A percentile compares a stretch with the other conserved stretches of the same genome.
Conservation (phyloP, 2,113 vertebrate species). For the Picathartes gymnocephalus region DNA sequence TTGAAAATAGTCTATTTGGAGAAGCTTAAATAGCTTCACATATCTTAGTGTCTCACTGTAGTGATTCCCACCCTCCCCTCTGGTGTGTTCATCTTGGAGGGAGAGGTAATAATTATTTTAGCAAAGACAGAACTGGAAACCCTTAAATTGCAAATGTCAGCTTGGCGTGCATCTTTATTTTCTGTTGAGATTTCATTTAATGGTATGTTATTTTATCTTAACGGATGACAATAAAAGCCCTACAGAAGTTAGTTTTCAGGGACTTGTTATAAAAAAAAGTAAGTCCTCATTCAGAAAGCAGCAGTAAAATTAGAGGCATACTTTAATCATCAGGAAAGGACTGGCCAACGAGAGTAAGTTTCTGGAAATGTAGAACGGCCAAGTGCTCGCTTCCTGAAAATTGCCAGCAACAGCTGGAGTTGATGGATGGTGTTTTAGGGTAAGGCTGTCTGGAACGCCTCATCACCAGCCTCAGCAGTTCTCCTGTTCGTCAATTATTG, state of each 20-base stretch:
- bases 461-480: background rate
- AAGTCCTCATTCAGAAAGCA: background rate
- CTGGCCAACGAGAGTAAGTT: background rate
- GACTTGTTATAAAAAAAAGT: background rate
- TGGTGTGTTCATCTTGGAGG: background rate
- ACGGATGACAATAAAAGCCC: background rate
- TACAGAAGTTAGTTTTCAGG: background rate
- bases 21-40: constrained; percentile 12
- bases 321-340: background rate
- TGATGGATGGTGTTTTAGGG: background rate
- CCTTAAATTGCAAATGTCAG: background rate
- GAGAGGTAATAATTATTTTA: constrained; percentile 18
- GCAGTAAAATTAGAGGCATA: background rate
- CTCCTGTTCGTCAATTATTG: background rate
- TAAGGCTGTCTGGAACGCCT: background rate
- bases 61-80: background rate
- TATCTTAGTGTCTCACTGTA: background rate
- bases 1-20: constrained; percentile 21
- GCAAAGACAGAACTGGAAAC: background rate
- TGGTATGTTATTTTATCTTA: background rate
- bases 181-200: background rate
- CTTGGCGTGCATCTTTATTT: background rate
- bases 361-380: background rate
- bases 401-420: background rate
- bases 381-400: background rate